These are phyloP conservation scores for Morinoia aosen DNA, from an alignment of 2,888 invertebrate species.

Conservation along the genomic window DNA sequence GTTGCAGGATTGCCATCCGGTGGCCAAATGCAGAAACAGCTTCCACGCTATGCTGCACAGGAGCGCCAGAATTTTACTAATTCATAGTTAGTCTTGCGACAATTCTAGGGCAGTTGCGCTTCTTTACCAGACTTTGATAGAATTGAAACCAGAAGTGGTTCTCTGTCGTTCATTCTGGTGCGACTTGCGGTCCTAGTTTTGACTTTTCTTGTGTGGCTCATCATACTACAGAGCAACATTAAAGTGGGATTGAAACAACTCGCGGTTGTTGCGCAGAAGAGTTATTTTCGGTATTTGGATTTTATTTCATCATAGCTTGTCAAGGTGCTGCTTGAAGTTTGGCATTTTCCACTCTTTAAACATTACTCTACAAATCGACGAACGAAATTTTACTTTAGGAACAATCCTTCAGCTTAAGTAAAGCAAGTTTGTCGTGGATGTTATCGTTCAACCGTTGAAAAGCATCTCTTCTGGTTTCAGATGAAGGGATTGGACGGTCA, in stretches of 20 bases:
- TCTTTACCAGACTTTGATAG: background rate
- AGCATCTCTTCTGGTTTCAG: slow-evolving; percentile 21
- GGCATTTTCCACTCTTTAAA: background rate
- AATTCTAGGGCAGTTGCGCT: background rate
- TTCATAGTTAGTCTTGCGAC: background rate
- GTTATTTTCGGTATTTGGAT: background rate
- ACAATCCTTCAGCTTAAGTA: background rate
- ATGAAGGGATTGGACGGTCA: slow-evolving; percentile 23
- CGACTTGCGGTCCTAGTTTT: too few relatives aligned
- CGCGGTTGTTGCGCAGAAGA: background rate
- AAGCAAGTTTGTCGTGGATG: background rate
- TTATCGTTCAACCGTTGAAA: slow-evolving; percentile 15
- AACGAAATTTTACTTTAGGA: background rate
- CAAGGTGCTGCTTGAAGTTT: background rate
- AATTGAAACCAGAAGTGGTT: background rate
- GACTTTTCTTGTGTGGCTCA: background rate
- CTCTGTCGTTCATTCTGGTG: background rate
- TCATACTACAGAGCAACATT: background rate
- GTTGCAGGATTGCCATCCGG: background rate
- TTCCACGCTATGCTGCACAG: background rate
- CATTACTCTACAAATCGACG: background rate
- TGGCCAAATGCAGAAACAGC: background rate
- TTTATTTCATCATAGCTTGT: background rate
- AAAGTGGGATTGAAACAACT: background rate
- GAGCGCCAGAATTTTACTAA: background rate